phyloP scores from a whole-genome alignment of 2,888 invertebrate genomes.

The Artemia sp. region DNA sequence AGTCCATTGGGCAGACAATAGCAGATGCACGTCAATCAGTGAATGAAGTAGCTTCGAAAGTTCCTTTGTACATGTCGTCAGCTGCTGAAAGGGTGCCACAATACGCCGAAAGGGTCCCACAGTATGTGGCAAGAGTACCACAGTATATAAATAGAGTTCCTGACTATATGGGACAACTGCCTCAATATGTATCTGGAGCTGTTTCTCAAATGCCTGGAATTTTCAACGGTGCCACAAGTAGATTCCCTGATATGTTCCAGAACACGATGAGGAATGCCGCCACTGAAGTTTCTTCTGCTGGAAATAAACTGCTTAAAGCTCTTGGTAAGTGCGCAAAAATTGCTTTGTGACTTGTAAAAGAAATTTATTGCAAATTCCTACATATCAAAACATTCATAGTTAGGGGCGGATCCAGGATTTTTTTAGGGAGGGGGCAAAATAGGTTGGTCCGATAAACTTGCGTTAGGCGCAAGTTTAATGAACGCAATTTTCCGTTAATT shows the following conservation, averaged over 20 bases:
- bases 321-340: not conserved
- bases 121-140: not conserved
- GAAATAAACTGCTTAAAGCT: not conserved
- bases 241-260: not conserved
- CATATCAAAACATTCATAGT: no score
- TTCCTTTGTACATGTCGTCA: not conserved
- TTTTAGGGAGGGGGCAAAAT: no score
- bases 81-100: constrained; percentile 5
- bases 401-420: no score
- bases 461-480: no score
- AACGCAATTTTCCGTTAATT: no score
- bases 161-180: not conserved
- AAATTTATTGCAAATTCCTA: no score
- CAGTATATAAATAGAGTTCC: not conserved
- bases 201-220: not conserved
- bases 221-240: not conserved
- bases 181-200: constrained; percentile 6
- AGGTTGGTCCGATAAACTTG: no score
- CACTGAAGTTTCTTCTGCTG: not conserved
- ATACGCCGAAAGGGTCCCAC: constrained; percentile 8
- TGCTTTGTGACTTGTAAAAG: no score
- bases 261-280: not conserved
- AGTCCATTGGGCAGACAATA: not conserved
- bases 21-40: constrained; percentile 13
- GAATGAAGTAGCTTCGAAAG: constrained; percentile 4